Evolutionary conservation across 2,113 vertebrate species (phyloP), one percentile per base, ranked within the genome.

Genomic region (Onychostruthus taczanowskii): DNA sequence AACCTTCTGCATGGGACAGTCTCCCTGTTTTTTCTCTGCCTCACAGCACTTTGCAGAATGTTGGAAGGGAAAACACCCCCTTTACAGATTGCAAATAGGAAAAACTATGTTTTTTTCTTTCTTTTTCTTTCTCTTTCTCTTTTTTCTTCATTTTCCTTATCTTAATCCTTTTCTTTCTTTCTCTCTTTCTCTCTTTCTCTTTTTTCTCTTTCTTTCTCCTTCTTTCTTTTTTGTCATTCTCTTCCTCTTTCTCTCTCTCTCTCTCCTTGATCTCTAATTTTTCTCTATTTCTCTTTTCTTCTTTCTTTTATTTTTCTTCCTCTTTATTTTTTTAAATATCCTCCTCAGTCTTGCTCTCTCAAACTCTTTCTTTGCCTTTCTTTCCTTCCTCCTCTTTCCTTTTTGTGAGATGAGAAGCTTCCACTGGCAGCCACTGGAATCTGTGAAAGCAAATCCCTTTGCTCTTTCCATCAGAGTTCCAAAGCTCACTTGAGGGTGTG

Each of bases 1-100:
- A 94, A 90, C 53, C 53, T 92, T 93, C 94, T 96, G 95, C 95
- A 94, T 92, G 88, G 90, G 84, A 84, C 94, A 87, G 79, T 67
- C 95, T 93, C 87, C 93, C 96, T 97, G 96, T 63, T 53, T 89
- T 68, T 70, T 86, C 95, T 94, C 92, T 0, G 27, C 88, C 92
- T 81, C 46, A 35, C 73, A 88, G 61, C 28, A 86, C 88, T 97
- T 96, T 96, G 96, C 26, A 33, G 90, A 94, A 96, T 94, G 49
- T 96, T 89, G 69, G 49, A 96, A 90, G 80, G 92, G 76, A 81
- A 96, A 90, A 89, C 13, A 12, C 0, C 16, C 61, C 1, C 7
- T 90, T 86, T 56, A 7, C 12, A 5, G 39, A 33, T 52, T 31
- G 33, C 46, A 89, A 87, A 84, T 0, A 4, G 22, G n/a, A 63